phyloP scores from a whole-genome alignment of 2,113 vertebrate species.

The Pleuronectes platessa region DNA sequence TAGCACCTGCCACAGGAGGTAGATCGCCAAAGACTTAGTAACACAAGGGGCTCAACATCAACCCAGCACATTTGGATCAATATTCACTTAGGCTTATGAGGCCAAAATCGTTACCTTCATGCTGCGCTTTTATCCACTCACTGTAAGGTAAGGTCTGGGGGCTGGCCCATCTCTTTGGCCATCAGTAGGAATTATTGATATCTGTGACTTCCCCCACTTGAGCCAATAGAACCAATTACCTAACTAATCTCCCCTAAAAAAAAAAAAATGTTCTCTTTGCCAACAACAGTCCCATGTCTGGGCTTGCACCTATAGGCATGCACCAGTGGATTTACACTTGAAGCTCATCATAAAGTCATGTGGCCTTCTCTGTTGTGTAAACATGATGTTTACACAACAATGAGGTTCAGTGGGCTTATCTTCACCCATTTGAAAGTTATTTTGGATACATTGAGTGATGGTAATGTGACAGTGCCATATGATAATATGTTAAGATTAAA shows the following conservation, averaged over 20 bases:
- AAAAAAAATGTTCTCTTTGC: not conserved
- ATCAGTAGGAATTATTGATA: conserved; percentile 66
- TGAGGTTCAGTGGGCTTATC: too few species aligned
- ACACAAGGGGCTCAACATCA: conserved; percentile 69
- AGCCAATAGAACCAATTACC: conserved; percentile 54
- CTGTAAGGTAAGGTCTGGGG: conserved; percentile 44
- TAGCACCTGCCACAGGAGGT: conserved; percentile 23
- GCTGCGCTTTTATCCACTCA: conserved; percentile 67
- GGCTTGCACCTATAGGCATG: not conserved
- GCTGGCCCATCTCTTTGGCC: conserved; percentile 47
- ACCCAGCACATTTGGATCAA: conserved; percentile 69
- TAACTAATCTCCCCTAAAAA: conserved; percentile 40
- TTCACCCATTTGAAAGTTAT: too few species aligned
- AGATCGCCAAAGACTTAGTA: conserved; percentile 55
- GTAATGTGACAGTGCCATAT: too few species aligned
- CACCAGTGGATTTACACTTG: not conserved
- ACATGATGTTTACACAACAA: conserved; percentile 10
- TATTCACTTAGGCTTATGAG: conserved; percentile 77
- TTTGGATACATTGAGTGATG: not conserved
- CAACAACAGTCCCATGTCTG: not conserved
- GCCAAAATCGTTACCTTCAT: conserved; percentile 64
- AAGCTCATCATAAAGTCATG: conserved; percentile 1
- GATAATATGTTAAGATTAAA: too few species aligned
- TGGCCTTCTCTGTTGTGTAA: conserved; percentile 8
- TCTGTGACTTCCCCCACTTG: conserved; percentile 55